A percentile compares a stretch with the other conserved stretches of the same genome.
phyloP scores from a whole-genome alignment of 2,888 invertebrate genomes.

The Oligia strigilis region DNA sequence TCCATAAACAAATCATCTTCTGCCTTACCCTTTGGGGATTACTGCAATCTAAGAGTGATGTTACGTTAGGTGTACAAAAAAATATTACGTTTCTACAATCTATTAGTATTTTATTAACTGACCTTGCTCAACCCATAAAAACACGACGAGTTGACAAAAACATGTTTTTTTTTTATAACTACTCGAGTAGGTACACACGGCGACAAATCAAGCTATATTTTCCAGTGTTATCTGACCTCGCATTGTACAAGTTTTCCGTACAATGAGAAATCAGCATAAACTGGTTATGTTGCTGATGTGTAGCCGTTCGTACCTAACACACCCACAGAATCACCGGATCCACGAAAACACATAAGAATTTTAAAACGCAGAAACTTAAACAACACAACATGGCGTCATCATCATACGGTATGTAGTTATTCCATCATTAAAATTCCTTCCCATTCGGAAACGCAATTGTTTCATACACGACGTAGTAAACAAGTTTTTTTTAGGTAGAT shows the following conservation, averaged over 20 bases:
- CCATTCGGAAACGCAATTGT: slow-evolving; percentile 21
- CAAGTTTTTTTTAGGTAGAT: slow-evolving; percentile 18
- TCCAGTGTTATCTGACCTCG: not conserved
- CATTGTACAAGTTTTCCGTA: not conserved
- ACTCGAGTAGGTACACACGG: not conserved
- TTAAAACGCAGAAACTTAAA: slow-evolving; percentile 42
- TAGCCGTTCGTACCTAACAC: not conserved
- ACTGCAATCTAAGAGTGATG: not conserved
- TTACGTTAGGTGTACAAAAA: not conserved
- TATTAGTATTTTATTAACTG: not conserved
- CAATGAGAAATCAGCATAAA: not conserved
- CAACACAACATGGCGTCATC: not conserved
- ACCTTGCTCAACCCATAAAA: slow-evolving; percentile 14
- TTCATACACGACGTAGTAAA: slow-evolving; percentile 15
- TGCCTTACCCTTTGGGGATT: not conserved
- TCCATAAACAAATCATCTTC: not conserved
- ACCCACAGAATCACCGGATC: not conserved
- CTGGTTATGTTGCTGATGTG: not conserved
- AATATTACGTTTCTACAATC: not conserved
- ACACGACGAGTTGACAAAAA: not conserved
- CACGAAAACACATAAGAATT: slow-evolving; percentile 47
- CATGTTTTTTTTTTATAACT: not conserved
- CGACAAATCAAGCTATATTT: not conserved
- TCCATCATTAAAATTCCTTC: slow-evolving; percentile 34
- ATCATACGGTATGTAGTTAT: slow-evolving; percentile 27